Evolutionary conservation across 2,888 invertebrate species (phyloP), one percentile per base, ranked within the genome.

Genomic region (Bellardia pandia): DNA sequence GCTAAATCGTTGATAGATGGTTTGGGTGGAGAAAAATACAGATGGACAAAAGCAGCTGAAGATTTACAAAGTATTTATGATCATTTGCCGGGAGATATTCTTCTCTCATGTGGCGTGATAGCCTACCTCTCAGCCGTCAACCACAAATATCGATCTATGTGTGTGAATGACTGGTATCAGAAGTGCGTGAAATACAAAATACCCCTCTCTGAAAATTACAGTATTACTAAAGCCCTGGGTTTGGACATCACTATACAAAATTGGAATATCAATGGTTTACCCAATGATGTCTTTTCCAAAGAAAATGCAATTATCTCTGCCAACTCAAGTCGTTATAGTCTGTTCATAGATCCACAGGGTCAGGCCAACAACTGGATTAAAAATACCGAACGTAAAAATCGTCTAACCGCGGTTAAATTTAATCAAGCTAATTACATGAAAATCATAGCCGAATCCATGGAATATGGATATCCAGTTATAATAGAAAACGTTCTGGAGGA

Each of bases 301-400:
- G 98, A 98, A 93, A 98, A 98, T 86, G 98, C 97, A 3, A 97
- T 98, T 66, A 95, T 98, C 85, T 96, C 97, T 88, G 95, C 95
- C 60, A 96, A 96, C 93, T 98, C 98, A 0, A 95, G 96, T 23
- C 95, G 98, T 51, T 98, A 98, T 96, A 98, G 98, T 1, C 95
- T 98, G 51, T 96, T 98, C 93, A 97, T 98, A 88, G 98, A 98
- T 94, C 98, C 98, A 0, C 98, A 98, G 94, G 97, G 96, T 11
- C 98, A 98, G 92, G 98, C 98, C 45, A 98, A 98, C 91, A 97
- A 97, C 92, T 98, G 98, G 98, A 96, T 98, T 51, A 96, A 97
- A 89, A 97, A 97, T 90, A 96, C 97, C 96, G 98, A 98, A 92
- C 92, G 94, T 88, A 89, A 91, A 62, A 93, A 94, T 90, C 92